Evolutionary conservation across 2,113 vertebrate species (phyloP).

Genomic region (Sturnira hondurensis): DNA sequence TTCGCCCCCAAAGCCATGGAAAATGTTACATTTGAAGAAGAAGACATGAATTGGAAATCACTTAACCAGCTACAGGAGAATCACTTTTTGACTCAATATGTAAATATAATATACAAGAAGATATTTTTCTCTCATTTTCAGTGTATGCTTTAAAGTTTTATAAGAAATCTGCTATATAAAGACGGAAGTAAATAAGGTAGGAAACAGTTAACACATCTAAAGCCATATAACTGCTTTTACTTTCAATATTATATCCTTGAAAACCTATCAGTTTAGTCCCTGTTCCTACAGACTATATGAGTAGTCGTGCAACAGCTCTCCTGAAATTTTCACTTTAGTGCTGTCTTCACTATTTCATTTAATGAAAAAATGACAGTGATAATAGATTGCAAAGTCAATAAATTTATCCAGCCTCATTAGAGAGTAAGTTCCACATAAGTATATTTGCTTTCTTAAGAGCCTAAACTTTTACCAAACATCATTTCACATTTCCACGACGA

Average conservation of each 20-base stretch:
- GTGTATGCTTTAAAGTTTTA: constrained; percentile 66
- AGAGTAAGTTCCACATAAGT: neutral
- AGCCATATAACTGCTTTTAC: constrained; percentile 42
- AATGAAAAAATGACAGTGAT: neutral
- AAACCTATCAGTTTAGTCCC: neutral
- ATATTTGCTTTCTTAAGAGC: neutral
- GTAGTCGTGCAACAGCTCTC: neutral
- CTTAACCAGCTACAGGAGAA: constrained; percentile 56
- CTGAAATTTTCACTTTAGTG: neutral
- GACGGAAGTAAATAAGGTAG: constrained; percentile 4
- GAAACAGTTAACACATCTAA: constrained; percentile 61
- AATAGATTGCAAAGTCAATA: constrained; percentile 4
- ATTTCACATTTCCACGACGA: constrained; percentile 3
- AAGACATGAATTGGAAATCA: constrained; percentile 54
- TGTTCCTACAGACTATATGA: neutral
- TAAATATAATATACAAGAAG: constrained; percentile 54
- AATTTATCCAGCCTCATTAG: neutral
- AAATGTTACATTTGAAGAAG: constrained; percentile 65
- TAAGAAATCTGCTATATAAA: constrained; percentile 61
- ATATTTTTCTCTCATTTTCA: constrained; percentile 57
- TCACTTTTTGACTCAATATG: constrained; percentile 46
- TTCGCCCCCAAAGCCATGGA: constrained; percentile 46
- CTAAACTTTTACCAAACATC: neutral
- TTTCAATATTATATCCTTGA: constrained; percentile 30
- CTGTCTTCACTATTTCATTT: neutral